Base-by-base conservation (phyloP, 2,888 invertebrate species). In the Dione juno region DNA sequence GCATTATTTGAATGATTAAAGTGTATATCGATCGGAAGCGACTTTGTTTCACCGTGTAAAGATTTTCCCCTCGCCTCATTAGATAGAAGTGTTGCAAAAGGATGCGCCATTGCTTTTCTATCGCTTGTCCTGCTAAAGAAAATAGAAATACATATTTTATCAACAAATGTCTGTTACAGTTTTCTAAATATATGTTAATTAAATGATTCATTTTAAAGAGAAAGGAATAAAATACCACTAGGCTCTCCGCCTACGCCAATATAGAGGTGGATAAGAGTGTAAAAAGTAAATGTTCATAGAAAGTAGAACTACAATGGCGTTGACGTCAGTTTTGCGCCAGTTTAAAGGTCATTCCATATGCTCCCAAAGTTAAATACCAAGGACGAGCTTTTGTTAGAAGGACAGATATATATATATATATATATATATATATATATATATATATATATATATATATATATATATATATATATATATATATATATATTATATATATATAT, bases 321-420 rank as follows among this genome's bases (percentile, higher is more conserved):
- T 52, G 40, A 64, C 64, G 64, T 64, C 64, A 64, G 35, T 40
- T 64, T 40, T 35, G 64, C 64, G 64, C 64, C 40, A 52, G 14
- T 40, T 40, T 8, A 64, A 64, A 50, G 50, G 48, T 50, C 48
- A 19, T 13, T 40, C 40, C 19, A 35, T 35, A 48, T 63, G 37
- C 16, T 64, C 37, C 64, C 16, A 64, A 64, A 50, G 50, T 19
- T 50, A 43, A 54, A 45, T 61, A 50, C 50, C 52, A 64, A 64
- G 64, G 64, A 64, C 64, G 61, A 45, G 28, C 45, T 11, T 19
- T 19, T 40, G 50, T 37, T 52, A 37, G 64, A 64, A 64, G 50
- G 64, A 64, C 40, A 40, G 11, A 57, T 16, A 16, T 19, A 10
- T 10, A 9, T 19, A 10, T 16, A 16, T 48, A 16, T 9, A 48